A percentile compares a stretch with the other conserved stretches of the same genome.
phyloP scores from a whole-genome alignment of 2,888 invertebrate genomes.

The Aleiodes testaceus region DNA sequence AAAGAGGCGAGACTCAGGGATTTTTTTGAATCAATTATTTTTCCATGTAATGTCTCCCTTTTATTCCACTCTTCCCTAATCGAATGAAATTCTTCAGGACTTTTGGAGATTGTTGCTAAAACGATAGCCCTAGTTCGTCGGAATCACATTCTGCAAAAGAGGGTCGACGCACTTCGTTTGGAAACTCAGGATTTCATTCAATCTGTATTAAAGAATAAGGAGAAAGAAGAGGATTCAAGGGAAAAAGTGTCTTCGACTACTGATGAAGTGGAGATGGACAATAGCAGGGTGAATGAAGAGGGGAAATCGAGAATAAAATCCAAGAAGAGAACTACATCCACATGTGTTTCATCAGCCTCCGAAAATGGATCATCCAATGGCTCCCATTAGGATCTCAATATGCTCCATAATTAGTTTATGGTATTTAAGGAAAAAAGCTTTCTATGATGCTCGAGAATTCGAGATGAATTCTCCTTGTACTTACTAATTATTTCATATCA shows the following conservation, averaged over 20 bases:
- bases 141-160: slow-evolving; percentile 62
- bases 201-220: slow-evolving; percentile 60
- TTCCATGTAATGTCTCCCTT: too few relatives aligned
- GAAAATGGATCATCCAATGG: slow-evolving; percentile 31
- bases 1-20: too few relatives aligned
- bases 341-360: slow-evolving; percentile 27
- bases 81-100: slow-evolving; percentile 51
- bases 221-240: slow-evolving; percentile 10
- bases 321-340: slow-evolving; percentile 38
- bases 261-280: slow-evolving; percentile 29
- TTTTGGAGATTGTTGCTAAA: slow-evolving; percentile 60
- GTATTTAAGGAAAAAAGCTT: slow-evolving; percentile 9
- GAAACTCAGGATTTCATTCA: slow-evolving; percentile 62
- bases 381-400: slow-evolving; percentile 18
- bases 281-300: slow-evolving; percentile 10
- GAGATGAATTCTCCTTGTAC: neutral
- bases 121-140: slow-evolving; percentile 62
- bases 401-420: neutral
- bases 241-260: slow-evolving; percentile 42
- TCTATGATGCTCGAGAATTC: slow-evolving; percentile 12
- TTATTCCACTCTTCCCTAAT: neutral
- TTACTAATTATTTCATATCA: slow-evolving; percentile 26
- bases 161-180: slow-evolving; percentile 60
- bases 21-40: too few relatives aligned
- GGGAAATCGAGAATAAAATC: slow-evolving; percentile 40